Conservation (phyloP, 2,888 invertebrate genomes). For the Caenorhabditis sp. region DNA sequence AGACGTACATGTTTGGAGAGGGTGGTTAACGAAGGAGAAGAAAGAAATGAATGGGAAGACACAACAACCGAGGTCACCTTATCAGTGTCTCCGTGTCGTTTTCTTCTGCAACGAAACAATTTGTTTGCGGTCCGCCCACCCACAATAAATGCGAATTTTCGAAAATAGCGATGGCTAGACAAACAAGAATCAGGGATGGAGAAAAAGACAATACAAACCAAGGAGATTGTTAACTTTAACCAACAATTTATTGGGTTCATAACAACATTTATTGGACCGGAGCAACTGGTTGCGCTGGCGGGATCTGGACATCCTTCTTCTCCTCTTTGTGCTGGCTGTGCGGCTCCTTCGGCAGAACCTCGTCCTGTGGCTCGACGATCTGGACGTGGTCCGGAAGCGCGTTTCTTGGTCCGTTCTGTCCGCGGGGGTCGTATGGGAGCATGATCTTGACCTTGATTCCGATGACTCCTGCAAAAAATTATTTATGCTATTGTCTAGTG, state of each 20-base stretch:
- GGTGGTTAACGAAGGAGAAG: slow-evolving; percentile 1
- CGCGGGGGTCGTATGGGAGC: slow-evolving; percentile 97
- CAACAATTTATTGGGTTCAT: slow-evolving; percentile 60
- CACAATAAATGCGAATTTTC: slow-evolving; percentile 1
- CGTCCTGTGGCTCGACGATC: slow-evolving; percentile 97
- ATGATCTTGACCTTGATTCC: slow-evolving; percentile 95
- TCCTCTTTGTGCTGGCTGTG: slow-evolving; percentile 77
- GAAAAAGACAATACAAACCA: not conserved
- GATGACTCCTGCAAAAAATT: slow-evolving; percentile 82
- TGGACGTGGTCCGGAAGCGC: slow-evolving; percentile 94
- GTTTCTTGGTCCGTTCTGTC: slow-evolving; percentile 97
- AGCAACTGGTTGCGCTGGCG: slow-evolving; percentile 60
- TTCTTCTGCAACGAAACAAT: slow-evolving; percentile 52
- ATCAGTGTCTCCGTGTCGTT: slow-evolving; percentile 28
- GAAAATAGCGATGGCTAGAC: not conserved
- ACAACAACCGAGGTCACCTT: slow-evolving; percentile 35
- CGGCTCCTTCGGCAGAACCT: slow-evolving; percentile 80
- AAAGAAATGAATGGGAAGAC: slow-evolving; percentile 29
- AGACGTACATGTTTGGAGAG: slow-evolving; percentile 45
- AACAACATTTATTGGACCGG: slow-evolving; percentile 61
- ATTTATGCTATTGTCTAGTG: not conserved
- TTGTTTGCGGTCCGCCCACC: slow-evolving; percentile 15
- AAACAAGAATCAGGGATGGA: not conserved
- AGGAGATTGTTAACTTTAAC: slow-evolving; percentile 15
- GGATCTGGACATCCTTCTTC: slow-evolving; percentile 64